A percentile compares a stretch with the other conserved stretches of the same genome.
phyloP scores from a whole-genome alignment of 1,140 invertebrate genomes.

The Drosophila pseudoananassae region DNA sequence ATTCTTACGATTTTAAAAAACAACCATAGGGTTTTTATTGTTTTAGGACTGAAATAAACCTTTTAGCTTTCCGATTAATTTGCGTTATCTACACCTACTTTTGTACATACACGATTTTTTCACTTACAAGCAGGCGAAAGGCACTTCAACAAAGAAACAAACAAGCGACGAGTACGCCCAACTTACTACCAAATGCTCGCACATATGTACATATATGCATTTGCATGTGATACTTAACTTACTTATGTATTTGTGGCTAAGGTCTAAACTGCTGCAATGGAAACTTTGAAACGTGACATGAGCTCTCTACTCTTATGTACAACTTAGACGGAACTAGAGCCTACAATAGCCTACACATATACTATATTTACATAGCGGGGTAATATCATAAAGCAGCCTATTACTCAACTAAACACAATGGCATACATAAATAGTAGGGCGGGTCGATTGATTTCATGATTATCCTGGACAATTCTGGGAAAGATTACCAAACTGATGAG shows the following conservation, averaged over 20 bases:
- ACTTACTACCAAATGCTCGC: constrained; percentile 38
- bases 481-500: neutral
- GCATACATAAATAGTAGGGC: constrained; percentile 37
- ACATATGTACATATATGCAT: constrained; percentile 16
- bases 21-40: constrained; percentile 5
- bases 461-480: neutral
- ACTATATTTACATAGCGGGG: constrained; percentile 40
- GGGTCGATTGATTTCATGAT: neutral
- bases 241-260: constrained; percentile 24
- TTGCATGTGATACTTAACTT: constrained; percentile 7
- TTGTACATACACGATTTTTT: constrained; percentile 41
- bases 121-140: constrained; percentile 51
- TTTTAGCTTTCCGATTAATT: constrained; percentile 34
- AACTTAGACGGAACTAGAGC: constrained; percentile 44
- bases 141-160: constrained; percentile 75
- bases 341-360: constrained; percentile 24
- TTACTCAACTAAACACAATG: constrained; percentile 45
- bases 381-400: constrained; percentile 47
- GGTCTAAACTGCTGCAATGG: constrained; percentile 41
- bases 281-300: constrained; percentile 52
- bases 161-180: constrained; percentile 39
- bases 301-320: constrained; percentile 48
- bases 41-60: constrained; percentile 5
- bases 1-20: constrained; percentile 1
- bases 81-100: constrained; percentile 39